Percentiles rank a stretch among this genome's conserved stretches.
phyloP scores from a whole-genome alignment of 2,888 invertebrate genomes.

The Lysandra coridon region DNA sequence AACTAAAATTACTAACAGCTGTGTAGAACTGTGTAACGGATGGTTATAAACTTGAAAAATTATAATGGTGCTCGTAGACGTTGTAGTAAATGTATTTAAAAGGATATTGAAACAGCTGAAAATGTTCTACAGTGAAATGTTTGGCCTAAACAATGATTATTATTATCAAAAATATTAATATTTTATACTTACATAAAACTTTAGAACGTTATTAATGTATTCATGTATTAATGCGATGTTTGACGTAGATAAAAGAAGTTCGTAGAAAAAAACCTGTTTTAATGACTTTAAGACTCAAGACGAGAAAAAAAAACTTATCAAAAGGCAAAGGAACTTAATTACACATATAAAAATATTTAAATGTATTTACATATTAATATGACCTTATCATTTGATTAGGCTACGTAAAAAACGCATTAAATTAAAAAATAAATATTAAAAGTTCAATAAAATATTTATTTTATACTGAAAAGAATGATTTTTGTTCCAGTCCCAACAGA shows the following conservation, averaged over 20 bases:
- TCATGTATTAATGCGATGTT: neutral
- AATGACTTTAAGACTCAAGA: no score
- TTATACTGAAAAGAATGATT: neutral
- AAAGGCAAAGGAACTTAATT: neutral
- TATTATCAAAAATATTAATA: no score
- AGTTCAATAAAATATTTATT: neutral
- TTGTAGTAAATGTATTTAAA: neutral
- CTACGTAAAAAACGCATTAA: neutral
- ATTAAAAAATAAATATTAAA: neutral
- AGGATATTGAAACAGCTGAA: neutral
- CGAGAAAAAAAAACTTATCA: neutral
- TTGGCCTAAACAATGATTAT: no score
- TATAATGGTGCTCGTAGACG: neutral
- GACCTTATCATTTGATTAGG: neutral
- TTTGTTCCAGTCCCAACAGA: constrained; percentile 86
- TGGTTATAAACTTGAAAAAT: neutral
- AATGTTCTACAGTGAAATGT: neutral
- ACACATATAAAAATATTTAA: neutral
- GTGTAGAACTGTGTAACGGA: neutral
- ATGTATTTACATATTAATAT: no score
- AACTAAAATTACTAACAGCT: neutral
- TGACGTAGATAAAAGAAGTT: neutral
- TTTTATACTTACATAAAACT: no score
- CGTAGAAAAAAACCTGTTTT: no score
- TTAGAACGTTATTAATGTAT: neutral